A percentile compares a stretch with the other conserved stretches of the same genome.
Evolutionary conservation across 1,140 invertebrate species (phyloP).

Genomic region (Sinonovacula constricta): DNA sequence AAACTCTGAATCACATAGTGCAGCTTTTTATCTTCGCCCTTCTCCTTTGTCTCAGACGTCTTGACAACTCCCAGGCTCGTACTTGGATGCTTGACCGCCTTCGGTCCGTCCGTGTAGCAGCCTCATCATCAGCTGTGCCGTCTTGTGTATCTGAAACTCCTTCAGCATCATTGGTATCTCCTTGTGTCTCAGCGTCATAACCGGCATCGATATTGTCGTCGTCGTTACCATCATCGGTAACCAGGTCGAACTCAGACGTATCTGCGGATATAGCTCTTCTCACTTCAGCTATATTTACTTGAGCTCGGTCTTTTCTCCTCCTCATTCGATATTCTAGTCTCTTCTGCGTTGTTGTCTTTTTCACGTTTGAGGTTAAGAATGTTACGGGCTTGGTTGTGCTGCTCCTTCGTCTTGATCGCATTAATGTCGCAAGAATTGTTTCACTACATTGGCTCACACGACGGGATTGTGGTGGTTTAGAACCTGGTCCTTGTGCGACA

Average conservation of each 20-base stretch:
- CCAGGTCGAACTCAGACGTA: too few species aligned
- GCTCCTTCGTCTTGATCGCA: not conserved
- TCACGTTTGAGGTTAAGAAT: not conserved
- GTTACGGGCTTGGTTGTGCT: not conserved
- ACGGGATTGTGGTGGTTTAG: not conserved
- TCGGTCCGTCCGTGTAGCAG: not conserved
- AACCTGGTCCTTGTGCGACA: not conserved
- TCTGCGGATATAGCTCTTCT: slow-evolving; percentile 8
- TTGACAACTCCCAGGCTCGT: slow-evolving; percentile 34
- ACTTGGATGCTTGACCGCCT: slow-evolving; percentile 38
- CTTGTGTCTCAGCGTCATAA: not conserved
- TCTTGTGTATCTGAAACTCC: not conserved
- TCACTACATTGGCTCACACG: too few species aligned
- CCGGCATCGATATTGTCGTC: not conserved
- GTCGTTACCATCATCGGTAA: too few species aligned
- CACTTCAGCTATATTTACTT: slow-evolving; percentile 18
- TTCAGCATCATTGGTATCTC: not conserved
- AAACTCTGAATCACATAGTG: slow-evolving; percentile 20
- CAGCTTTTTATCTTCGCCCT: slow-evolving; percentile 35
- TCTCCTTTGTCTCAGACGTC: slow-evolving; percentile 20
- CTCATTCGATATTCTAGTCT: not conserved
- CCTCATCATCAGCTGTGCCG: not conserved
- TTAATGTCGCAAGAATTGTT: too few species aligned
- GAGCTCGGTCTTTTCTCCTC: not conserved
- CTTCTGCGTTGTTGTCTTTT: not conserved